A percentile compares a stretch with the other conserved stretches of the same genome.
phyloP scores from a whole-genome alignment of 2,888 invertebrate species.

The Linnaemya tessellans region DNA sequence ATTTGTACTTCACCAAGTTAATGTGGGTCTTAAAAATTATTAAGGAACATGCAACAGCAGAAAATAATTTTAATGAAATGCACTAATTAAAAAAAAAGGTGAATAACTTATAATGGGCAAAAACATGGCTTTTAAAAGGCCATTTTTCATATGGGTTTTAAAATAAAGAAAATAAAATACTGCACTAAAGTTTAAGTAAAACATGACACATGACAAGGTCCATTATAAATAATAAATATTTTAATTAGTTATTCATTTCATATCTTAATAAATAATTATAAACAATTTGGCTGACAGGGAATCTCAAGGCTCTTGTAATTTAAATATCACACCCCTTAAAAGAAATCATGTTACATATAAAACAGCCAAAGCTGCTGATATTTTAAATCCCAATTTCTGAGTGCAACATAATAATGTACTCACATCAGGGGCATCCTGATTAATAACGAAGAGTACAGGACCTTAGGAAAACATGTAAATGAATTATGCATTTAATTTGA shows the following conservation, averaged over 20 bases:
- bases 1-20: slow-evolving; percentile 25
- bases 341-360: too few relatives aligned
- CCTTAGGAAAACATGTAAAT: slow-evolving; percentile 7
- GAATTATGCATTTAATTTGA: slow-evolving; percentile 33
- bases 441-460: slow-evolving; percentile 10
- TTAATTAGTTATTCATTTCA: too few relatives aligned
- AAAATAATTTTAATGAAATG: neutral
- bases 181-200: too few relatives aligned
- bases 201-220: too few relatives aligned
- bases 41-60: slow-evolving; percentile 21
- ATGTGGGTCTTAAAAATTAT: slow-evolving; percentile 11
- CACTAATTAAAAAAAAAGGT: neutral
- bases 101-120: neutral
- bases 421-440: neutral
- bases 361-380: too few relatives aligned
- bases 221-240: too few relatives aligned
- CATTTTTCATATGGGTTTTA: neutral
- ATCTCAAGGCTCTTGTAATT: too few relatives aligned
- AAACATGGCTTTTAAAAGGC: too few relatives aligned
- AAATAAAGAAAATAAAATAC: neutral
- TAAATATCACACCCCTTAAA: too few relatives aligned
- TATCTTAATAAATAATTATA: too few relatives aligned
- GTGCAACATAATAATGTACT: neutral
- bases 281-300: too few relatives aligned
- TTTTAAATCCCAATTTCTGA: neutral